Evolutionary conservation across 2,888 invertebrate genomes (phyloP).

Genomic region (Sarcophaga rosellei): DNA sequence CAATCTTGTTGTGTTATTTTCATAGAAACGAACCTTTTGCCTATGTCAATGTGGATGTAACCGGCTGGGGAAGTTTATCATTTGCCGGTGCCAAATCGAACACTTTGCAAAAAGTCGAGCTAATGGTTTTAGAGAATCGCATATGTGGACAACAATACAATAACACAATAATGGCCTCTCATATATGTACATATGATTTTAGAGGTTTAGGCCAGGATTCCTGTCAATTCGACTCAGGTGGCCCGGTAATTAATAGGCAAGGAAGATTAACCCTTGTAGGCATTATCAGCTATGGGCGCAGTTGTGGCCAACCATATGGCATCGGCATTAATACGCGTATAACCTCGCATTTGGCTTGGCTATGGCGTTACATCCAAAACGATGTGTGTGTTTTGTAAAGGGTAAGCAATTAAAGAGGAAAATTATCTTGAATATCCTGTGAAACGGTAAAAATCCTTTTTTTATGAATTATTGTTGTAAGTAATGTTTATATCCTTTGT

Average conservation of each 20-base stretch:
- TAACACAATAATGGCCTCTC: constrained; percentile 64
- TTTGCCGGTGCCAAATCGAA: constrained; percentile 82
- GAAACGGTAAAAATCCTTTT: background rate
- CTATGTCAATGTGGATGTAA: constrained; percentile 72
- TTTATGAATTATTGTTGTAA: constrained; percentile 19
- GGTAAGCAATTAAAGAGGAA: constrained; percentile 2
- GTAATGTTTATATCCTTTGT: constrained; percentile 29
- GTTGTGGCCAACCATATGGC: constrained; percentile 81
- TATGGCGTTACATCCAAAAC: constrained; percentile 77
- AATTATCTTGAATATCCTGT: constrained; percentile 25
- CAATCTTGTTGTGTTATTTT: background rate
- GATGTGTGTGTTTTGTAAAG: constrained; percentile 71
- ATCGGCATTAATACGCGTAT: constrained; percentile 84
- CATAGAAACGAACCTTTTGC: constrained; percentile 70
- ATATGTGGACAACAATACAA: constrained; percentile 72
- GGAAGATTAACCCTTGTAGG: constrained; percentile 81
- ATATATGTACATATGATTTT: constrained; percentile 75
- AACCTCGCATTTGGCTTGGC: constrained; percentile 83
- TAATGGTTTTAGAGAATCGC: constrained; percentile 77
- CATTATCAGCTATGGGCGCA: constrained; percentile 83
- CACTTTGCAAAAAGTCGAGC: constrained; percentile 81
- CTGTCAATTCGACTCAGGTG: constrained; percentile 83
- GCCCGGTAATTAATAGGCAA: constrained; percentile 82
- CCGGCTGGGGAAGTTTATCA: constrained; percentile 83
- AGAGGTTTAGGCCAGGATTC: constrained; percentile 80